Conservation (phyloP, 2,113 vertebrate species). For the Poeciliopsis occidentalis region DNA sequence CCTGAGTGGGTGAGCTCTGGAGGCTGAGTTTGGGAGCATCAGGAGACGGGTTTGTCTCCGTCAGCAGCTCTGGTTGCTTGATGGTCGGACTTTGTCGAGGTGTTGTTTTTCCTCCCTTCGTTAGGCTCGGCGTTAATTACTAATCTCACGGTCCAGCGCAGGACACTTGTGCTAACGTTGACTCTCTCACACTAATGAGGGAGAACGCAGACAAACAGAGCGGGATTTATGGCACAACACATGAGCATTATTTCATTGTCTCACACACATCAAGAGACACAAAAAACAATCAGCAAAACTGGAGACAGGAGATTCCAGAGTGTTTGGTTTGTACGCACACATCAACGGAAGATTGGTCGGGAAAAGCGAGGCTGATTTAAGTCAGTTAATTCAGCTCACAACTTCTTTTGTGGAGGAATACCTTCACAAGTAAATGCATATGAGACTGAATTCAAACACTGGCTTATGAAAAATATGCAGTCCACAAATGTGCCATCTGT, state of each 20-base stretch:
- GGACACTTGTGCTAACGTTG: slow-evolving; percentile 78
- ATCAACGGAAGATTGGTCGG: background rate
- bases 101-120: slow-evolving; percentile 82
- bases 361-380: background rate
- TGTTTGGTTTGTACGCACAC: background rate
- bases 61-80: slow-evolving; percentile 79
- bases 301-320: slow-evolving; percentile 4
- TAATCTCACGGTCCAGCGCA: slow-evolving; percentile 83
- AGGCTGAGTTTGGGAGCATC: slow-evolving; percentile 42
- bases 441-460: background rate
- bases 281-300: slow-evolving; percentile 18
- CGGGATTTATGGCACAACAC: slow-evolving; percentile 75
- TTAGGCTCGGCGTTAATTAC: slow-evolving; percentile 83
- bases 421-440: background rate
- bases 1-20: slow-evolving; percentile 12
- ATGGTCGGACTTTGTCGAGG: slow-evolving; percentile 79
- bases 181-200: slow-evolving; percentile 81
- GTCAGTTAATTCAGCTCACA: background rate
- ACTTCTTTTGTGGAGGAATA: background rate
- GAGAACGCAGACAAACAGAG: slow-evolving; percentile 80
- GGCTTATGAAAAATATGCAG: slow-evolving; percentile 15
- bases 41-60: slow-evolving; percentile 61
- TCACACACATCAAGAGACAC: slow-evolving; percentile 46
- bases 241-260: slow-evolving; percentile 55
- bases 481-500: slow-evolving; percentile 1